phyloP scores from a whole-genome alignment of 1,140 invertebrate genomes.

The Lordiphosa stackelbergi region DNA sequence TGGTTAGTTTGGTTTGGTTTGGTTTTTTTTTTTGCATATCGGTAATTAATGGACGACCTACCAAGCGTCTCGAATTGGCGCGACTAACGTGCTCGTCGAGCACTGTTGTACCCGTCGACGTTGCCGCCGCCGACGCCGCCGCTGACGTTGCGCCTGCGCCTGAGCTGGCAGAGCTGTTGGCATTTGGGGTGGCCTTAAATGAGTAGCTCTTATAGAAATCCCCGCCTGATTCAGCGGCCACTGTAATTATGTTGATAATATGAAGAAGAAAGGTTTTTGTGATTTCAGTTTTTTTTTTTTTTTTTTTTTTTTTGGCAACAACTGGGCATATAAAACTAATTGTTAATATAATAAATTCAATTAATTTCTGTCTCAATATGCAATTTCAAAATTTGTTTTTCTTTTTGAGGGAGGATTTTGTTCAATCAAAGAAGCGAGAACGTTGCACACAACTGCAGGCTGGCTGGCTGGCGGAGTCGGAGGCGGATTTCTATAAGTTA shows the following conservation, averaged over 20 bases:
- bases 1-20: slow-evolving; percentile 26
- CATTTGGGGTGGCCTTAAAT: slow-evolving; percentile 56
- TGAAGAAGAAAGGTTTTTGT: slow-evolving; percentile 36
- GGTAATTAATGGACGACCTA: slow-evolving; percentile 75
- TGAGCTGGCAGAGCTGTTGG: slow-evolving; percentile 41
- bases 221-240: slow-evolving; percentile 85
- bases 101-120: slow-evolving; percentile 84
- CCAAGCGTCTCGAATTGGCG: slow-evolving; percentile 76
- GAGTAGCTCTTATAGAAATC: slow-evolving; percentile 90
- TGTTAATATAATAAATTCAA: slow-evolving; percentile 76
- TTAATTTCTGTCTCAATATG: slow-evolving; percentile 65
- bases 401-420: slow-evolving; percentile 8
- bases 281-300: slow-evolving; percentile 23
- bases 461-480: slow-evolving; percentile 54
- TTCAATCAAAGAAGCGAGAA: slow-evolving; percentile 51
- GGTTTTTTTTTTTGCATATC: slow-evolving; percentile 27
- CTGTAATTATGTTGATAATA: slow-evolving; percentile 79
- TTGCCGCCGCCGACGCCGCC: slow-evolving; percentile 79
- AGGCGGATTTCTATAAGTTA: slow-evolving; percentile 73
- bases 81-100: slow-evolving; percentile 78
- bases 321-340: slow-evolving; percentile 57
- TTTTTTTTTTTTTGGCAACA: slow-evolving; percentile 24
- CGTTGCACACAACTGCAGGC: slow-evolving; percentile 48
- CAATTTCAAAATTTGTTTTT: slow-evolving; percentile 12
- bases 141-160: slow-evolving; percentile 38